phyloP scores from a whole-genome alignment of 2,797 vertebrate species.

The Leucoraja ocellata region DNA sequence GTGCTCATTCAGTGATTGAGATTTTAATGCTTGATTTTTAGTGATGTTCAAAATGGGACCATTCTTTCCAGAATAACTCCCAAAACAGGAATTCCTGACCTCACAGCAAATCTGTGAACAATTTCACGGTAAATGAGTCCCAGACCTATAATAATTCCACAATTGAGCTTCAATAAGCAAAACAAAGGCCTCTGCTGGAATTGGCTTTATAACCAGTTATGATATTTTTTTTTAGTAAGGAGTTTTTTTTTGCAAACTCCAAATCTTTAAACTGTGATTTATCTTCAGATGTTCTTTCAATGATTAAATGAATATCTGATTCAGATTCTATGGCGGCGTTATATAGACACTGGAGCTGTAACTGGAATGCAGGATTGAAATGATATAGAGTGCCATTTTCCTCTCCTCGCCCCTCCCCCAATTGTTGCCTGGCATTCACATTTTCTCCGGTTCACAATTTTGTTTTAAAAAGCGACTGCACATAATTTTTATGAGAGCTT shows the following conservation, averaged over 20 bases:
- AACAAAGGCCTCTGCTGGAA: not conserved
- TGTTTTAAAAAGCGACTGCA: not conserved
- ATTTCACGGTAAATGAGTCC: slow-evolving; percentile 32
- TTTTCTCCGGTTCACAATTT: not conserved
- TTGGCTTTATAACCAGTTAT: not conserved
- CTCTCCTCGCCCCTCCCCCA: not conserved
- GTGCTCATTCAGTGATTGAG: slow-evolving; percentile 33
- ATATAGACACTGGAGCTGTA: not conserved
- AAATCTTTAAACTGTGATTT: not conserved
- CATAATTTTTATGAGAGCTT: not conserved
- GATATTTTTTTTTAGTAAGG: not conserved
- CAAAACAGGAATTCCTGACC: slow-evolving; percentile 37
- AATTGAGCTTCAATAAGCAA: slow-evolving; percentile 7
- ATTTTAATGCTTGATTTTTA: slow-evolving; percentile 35
- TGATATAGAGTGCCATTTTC: not conserved
- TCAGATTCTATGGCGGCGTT: not conserved
- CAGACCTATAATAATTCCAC: slow-evolving; percentile 31
- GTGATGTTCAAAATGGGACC: slow-evolving; percentile 12
- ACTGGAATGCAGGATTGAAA: not conserved
- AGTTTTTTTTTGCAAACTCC: not conserved
- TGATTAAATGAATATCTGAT: not conserved
- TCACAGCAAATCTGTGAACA: slow-evolving; percentile 27
- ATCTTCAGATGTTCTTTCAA: not conserved
- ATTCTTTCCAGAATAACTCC: slow-evolving; percentile 34
- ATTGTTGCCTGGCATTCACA: not conserved